Base-by-base conservation (phyloP, 92 coral and sea anemone species). In the Anthopleura xanthogrammica region DNA sequence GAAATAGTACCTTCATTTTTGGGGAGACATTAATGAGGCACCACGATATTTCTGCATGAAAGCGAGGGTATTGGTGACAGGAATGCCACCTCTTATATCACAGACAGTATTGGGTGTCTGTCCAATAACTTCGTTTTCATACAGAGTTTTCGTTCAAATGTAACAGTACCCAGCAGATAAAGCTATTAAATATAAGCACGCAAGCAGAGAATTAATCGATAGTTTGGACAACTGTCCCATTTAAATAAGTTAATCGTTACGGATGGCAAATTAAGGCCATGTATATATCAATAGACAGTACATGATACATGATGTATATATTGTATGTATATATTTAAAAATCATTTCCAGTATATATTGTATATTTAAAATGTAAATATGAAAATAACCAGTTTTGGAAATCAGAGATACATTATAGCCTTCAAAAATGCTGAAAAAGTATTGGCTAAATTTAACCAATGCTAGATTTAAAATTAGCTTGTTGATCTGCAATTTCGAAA, bases 161-260 rank as follows among this genome's bases (percentile, higher is more conserved):
- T 19, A 19, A 6, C 4, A 5, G 70, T 10, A 70, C 52, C 77
- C 64, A 81, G 78, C 84, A 68, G 71, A 66, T 80, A 71, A 60
- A 68, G 77, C 73, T 64, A 50, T 81, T 81, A 46, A 81, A 81
- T 60, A 68, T 43, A 52, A 43, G 64, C 50, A 36, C 43, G 77
- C 23, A 41, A 81, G 84, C 77, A 66, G 72, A 76, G 66, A 81
- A 81, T 80, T 62, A 81, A 81, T 81, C 84, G 57, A 70, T 42
- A 7, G 65, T 50, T 3, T 60, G 64, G 84, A 24, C 23, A 57
- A 23, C 20, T 65, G 77, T 62, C 70, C 84, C 84, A 75, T 17
- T 81, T 81, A 68, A 81, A 81, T 68, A 81, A 68, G 29, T 81
- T 39, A 70, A 56, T 62, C 22, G 42, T 60, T 75, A 16, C 40